These are phyloP conservation scores for Drosophila suboccidentalis DNA, from an alignment of 2,888 invertebrate species.

Conservation along the genomic window DNA sequence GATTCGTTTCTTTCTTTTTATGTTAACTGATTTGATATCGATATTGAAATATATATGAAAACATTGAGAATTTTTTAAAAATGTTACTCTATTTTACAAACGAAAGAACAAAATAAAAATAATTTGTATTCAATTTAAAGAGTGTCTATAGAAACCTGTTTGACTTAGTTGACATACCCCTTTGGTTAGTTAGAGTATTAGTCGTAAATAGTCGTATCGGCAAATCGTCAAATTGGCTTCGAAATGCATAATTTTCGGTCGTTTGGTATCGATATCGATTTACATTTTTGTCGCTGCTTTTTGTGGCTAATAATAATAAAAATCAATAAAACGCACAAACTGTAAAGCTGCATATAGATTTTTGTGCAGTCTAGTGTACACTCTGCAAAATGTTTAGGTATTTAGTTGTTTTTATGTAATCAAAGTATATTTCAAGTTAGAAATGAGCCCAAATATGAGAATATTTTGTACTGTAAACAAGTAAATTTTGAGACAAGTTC, in stretches of 20 bases:
- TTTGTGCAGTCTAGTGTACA: constrained; percentile 7
- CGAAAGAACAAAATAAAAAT: not conserved
- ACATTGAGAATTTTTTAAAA: too few species aligned
- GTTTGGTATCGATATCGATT: constrained; percentile 70
- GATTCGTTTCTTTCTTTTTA: too few species aligned
- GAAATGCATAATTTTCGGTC: constrained; percentile 76
- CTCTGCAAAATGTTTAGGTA: too few species aligned
- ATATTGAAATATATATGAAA: too few species aligned
- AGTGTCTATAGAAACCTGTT: not conserved
- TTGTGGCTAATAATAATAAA: constrained; percentile 71
- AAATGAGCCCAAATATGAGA: too few species aligned
- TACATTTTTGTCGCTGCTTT: constrained; percentile 69
- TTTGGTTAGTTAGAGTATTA: constrained; percentile 22
- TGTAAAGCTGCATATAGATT: constrained; percentile 59
- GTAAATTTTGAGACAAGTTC: too few species aligned
- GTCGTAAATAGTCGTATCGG: constrained; percentile 60
- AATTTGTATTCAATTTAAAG: not conserved
- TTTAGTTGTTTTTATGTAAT: too few species aligned
- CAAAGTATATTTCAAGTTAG: too few species aligned
- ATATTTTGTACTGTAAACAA: too few species aligned
- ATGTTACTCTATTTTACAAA: too few species aligned
- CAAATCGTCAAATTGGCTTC: constrained; percentile 69
- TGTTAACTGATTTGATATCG: too few species aligned
- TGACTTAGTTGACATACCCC: not conserved
- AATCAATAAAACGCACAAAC: constrained; percentile 78